Percentiles rank a stretch among this genome's conserved stretches.
phyloP scores from a whole-genome alignment of 2,888 invertebrate genomes.

The Trachelus tabidus region DNA sequence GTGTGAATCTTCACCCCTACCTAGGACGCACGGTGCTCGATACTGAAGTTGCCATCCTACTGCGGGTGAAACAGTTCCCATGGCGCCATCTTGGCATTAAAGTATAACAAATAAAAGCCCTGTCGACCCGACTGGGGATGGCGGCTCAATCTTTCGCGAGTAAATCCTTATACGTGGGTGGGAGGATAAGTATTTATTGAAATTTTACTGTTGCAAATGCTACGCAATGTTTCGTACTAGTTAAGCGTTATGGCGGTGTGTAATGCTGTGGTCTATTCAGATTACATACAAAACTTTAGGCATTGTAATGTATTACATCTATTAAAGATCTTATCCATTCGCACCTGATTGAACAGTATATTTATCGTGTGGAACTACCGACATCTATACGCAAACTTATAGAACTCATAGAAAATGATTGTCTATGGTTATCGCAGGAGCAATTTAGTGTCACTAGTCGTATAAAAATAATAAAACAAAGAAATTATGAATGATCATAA shows the following conservation, averaged over 20 bases:
- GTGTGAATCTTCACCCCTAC: slow-evolving; percentile 23
- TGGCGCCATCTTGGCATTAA: slow-evolving; percentile 34
- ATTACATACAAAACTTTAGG: background rate
- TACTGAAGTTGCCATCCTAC: slow-evolving; percentile 44
- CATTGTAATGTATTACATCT: background rate
- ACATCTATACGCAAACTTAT: background rate
- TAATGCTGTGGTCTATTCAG: background rate
- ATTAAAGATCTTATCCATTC: background rate
- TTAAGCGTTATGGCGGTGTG: background rate
- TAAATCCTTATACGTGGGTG: background rate
- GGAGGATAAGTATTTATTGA: background rate
- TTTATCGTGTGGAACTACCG: background rate
- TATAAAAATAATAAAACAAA: background rate
- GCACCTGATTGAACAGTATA: background rate
- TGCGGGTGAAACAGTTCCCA: slow-evolving; percentile 25
- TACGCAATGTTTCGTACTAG: background rate
- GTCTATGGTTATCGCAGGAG: background rate
- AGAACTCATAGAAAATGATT: background rate
- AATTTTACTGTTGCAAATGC: background rate
- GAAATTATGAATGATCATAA: background rate
- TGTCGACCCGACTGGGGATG: background rate
- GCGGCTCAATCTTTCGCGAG: background rate
- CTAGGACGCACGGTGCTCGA: slow-evolving; percentile 35
- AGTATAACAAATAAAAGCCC: background rate
- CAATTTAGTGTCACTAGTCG: background rate